phyloP scores from a whole-genome alignment of 2,113 vertebrate species.

The Uropsilus gracilis region DNA sequence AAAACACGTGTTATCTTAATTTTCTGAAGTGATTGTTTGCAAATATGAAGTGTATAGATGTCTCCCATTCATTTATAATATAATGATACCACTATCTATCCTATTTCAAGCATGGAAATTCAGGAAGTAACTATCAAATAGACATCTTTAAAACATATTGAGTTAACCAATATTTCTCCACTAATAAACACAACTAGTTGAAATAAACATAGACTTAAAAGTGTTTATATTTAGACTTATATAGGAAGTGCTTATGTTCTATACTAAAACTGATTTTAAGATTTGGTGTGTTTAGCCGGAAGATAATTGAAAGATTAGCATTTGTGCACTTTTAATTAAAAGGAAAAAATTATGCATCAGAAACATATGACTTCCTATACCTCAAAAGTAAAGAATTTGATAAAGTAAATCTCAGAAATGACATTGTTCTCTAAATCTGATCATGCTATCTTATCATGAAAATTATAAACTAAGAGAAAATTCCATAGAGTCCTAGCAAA shows the following conservation, averaged over 20 bases:
- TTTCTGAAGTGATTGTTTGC: conserved; percentile 54
- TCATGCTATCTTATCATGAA: conserved; percentile 50
- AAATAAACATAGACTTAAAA: neutral
- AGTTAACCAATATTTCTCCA: neutral
- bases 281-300: neutral
- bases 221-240: neutral
- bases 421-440: conserved; percentile 52
- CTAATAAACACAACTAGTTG: neutral
- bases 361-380: neutral
- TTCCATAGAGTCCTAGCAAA: neutral
- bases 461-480: conserved; percentile 26
- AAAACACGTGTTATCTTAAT: conserved; percentile 60
- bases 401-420: conserved; percentile 53
- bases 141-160: neutral
- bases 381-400: neutral
- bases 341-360: neutral
- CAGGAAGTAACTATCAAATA: conserved; percentile 38
- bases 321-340: conserved; percentile 14
- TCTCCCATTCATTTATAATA: neutral
- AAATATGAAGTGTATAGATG: neutral
- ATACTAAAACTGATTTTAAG: neutral
- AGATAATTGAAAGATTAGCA: neutral
- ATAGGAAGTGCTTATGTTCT: neutral
- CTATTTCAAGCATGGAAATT: conserved; percentile 3
- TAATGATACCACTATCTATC: neutral